phyloP scores from a whole-genome alignment of 2,888 invertebrate species.

The Argyra leucocephala region DNA sequence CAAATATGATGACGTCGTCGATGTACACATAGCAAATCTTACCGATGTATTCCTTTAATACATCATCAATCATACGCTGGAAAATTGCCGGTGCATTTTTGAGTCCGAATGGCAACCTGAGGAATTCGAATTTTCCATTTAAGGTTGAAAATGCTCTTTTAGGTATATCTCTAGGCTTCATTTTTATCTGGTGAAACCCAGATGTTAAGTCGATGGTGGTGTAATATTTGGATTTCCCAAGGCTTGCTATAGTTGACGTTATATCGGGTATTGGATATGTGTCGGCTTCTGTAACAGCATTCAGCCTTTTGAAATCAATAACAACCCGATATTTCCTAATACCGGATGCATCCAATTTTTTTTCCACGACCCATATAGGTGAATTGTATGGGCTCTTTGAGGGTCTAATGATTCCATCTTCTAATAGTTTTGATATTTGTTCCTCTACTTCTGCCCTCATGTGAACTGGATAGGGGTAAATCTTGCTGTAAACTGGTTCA shows the following conservation, averaged over 20 bases:
- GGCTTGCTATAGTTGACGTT: too few species aligned
- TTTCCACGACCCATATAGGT: constrained; percentile 27
- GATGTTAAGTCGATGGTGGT: constrained; percentile 19
- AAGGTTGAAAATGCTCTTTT: constrained; percentile 21
- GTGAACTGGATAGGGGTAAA: constrained; percentile 34
- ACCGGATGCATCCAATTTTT: constrained; percentile 23
- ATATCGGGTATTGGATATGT: constrained; percentile 15
- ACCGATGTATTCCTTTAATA: constrained; percentile 20
- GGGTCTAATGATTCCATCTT: constrained; percentile 30
- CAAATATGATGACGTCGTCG: constrained; percentile 24
- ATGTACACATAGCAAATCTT: constrained; percentile 22
- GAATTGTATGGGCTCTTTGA: constrained; percentile 29
- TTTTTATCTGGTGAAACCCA: constrained; percentile 20
- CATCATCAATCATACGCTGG: constrained; percentile 25
- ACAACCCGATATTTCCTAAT: constrained; percentile 24
- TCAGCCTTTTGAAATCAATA: constrained; percentile 24
- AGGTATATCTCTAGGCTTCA: constrained; percentile 17
- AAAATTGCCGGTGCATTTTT: constrained; percentile 14
- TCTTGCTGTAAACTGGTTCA: constrained; percentile 31
- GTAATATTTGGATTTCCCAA: constrained; percentile 16
- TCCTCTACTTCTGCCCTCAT: constrained; percentile 32
- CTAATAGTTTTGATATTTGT: constrained; percentile 31
- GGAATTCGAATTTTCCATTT: constrained; percentile 22
- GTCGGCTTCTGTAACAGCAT: too few species aligned
- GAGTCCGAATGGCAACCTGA: constrained; percentile 17